phyloP scores from a whole-genome alignment of 2,113 vertebrate genomes.

The Eurystomus gularis region DNA sequence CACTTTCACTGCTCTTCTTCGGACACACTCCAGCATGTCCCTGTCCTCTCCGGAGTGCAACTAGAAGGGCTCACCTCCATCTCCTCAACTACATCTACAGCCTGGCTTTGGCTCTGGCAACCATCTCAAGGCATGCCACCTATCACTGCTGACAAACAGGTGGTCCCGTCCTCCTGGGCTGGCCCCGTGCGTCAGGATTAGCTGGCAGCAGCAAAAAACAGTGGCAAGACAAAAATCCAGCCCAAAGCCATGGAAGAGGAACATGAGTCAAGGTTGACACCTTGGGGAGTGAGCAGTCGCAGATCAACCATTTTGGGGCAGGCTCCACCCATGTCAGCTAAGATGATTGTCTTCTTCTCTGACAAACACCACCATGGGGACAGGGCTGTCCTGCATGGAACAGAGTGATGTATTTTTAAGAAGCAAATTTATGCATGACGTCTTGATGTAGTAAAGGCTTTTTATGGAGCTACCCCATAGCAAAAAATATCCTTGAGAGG shows the following conservation, averaged over 20 bases:
- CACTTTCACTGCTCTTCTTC: not conserved
- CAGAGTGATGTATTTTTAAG: not conserved
- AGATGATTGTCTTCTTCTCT: not conserved
- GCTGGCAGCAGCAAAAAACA: not conserved
- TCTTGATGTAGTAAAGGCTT: slow-evolving; percentile 2
- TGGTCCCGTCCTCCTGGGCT: not conserved
- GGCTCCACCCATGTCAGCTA: not conserved
- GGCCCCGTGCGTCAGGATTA: not conserved
- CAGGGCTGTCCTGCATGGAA: not conserved
- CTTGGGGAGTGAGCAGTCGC: not conserved
- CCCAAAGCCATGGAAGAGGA: not conserved
- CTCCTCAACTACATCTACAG: rapidly evolving
- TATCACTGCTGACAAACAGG: not conserved
- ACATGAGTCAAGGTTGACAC: not conserved
- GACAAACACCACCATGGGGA: not conserved
- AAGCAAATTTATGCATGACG: not conserved
- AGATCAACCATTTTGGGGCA: not conserved
- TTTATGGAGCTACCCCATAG: not conserved
- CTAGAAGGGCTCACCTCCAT: not conserved
- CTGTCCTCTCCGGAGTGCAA: not conserved
- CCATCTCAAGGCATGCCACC: not conserved
- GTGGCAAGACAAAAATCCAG: rapidly evolving
- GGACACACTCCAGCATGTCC: not conserved
- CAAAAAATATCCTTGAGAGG: not conserved
- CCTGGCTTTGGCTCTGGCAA: not conserved